These are phyloP conservation scores for Schizopygopsis malacanthus DNA, from an alignment of 2,797 vertebrate species.

Conservation along the genomic window DNA sequence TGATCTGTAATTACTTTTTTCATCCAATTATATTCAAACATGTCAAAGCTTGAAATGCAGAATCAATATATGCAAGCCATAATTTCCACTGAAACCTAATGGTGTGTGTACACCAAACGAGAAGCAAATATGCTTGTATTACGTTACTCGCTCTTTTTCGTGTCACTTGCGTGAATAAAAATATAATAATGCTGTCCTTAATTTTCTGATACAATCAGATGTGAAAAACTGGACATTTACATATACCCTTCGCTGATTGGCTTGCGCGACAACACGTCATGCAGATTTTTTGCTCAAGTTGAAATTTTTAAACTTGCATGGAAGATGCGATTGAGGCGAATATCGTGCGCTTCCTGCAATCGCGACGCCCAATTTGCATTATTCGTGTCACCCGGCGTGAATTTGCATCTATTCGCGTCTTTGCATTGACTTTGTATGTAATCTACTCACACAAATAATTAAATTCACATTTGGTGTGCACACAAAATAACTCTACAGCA, in stretches of 20 bases:
- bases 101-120: background rate
- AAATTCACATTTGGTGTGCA: background rate
- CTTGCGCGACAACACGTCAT: background rate
- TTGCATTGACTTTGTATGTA: background rate
- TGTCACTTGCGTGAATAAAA: background rate
- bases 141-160: background rate
- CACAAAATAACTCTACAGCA: background rate
- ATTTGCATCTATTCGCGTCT: background rate
- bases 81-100: background rate
- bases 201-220: background rate
- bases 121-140: background rate
- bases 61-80: background rate
- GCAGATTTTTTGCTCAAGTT: background rate
- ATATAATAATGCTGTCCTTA: background rate
- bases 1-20: background rate
- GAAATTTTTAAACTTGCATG: background rate
- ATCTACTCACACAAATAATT: background rate
- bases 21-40: background rate
- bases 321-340: background rate
- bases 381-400: fast-evolving
- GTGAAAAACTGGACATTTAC: background rate
- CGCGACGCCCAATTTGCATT: background rate
- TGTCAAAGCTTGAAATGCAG: background rate
- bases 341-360: too few species aligned
- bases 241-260: background rate